Evolutionary conservation across 2,888 invertebrate species (phyloP), one percentile per base, ranked within the genome.

Genomic region (Lasioglossum malachurum): DNA sequence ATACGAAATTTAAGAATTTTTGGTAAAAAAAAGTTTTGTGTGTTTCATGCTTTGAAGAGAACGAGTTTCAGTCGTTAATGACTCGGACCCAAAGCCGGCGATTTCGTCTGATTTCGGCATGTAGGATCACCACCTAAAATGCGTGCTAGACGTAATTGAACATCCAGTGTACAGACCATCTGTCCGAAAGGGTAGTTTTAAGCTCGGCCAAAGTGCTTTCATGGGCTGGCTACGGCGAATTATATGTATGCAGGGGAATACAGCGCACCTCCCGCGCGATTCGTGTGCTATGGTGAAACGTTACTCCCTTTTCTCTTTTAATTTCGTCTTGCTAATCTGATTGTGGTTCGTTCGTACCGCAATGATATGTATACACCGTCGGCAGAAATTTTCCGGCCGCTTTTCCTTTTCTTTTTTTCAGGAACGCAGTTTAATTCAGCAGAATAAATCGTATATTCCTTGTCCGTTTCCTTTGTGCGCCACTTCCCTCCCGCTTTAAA

Each of bases 161-260:
- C 64, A 16, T 31, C 16, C 31, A 31, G 16, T 64, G 31, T 64
- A 64, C 64, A 31, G 64, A 31, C 27, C 67, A 67, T 67, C 67
- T 67, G 67, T 67, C 67, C 67, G 8, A 35, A 67, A 31, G 19
- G 67, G 67, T 67, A 67, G 67, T 19, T 67, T 67, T 67, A 67
- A 67, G 67, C 67, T 67, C 19, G 67, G 7, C 10, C 31, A 23
- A 35, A 67, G 19, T 19, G 35, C 67, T 67, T 67, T 67, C 67
- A 67, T 35, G 67, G 67, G 67, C 35, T 67, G 67, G 67, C 35
- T 35, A 35, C 67, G 67, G 4, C 35, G 35, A 67, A 35, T 67
- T 67, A 23, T 35, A 67, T 35, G 3, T 53, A 23, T n/a, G 53
- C 10, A 8, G 10, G 19, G 67, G 67, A 23, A 67, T 67, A 67